Evolutionary conservation across 2,888 invertebrate species (phyloP).

Genomic region (Drosophila prolongata): DNA sequence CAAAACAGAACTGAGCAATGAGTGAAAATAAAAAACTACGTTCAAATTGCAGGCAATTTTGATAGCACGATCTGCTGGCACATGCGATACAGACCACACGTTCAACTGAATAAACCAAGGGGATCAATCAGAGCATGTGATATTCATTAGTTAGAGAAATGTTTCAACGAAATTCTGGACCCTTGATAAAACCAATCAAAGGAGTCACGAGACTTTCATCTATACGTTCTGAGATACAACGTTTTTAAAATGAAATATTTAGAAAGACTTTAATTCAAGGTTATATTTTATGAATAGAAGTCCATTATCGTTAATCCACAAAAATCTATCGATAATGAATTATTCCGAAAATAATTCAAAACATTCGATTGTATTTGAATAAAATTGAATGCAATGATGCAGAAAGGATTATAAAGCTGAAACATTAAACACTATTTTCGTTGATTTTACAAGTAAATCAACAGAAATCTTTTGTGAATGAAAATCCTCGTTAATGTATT

Average conservation of each 20-base stretch:
- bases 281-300: no score
- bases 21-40: conserved; percentile 6
- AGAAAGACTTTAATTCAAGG: no score
- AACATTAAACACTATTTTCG: no score
- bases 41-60: conserved; percentile 34
- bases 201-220: neutral
- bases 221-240: neutral
- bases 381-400: no score
- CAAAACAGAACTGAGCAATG: conserved; percentile 21
- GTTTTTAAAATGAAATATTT: neutral
- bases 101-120: conserved; percentile 15
- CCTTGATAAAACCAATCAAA: neutral
- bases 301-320: no score
- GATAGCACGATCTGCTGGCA: conserved; percentile 38
- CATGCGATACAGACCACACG: conserved; percentile 13
- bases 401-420: no score
- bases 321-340: no score
- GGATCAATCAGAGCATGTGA: conserved; percentile 40
- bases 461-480: no score
- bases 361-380: no score
- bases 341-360: no score
- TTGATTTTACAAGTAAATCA: no score
- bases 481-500: no score
- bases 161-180: neutral
- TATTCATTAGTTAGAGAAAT: conserved; percentile 9